Conservation (phyloP, 2,113 vertebrate species). For the Nothocercus nigrocapillus region DNA sequence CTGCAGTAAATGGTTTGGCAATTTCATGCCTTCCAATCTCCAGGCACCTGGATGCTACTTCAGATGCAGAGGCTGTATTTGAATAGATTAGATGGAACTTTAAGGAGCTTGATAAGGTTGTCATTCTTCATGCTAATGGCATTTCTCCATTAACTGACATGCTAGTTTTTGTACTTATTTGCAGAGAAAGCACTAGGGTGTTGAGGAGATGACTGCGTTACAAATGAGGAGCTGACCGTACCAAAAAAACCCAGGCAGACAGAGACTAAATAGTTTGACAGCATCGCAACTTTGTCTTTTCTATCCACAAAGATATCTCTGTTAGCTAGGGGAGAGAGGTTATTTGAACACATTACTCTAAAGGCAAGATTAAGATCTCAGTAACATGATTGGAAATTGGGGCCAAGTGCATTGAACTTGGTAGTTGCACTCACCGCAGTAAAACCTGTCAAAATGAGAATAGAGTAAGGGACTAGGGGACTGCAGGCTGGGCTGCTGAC, state of each 20-base stretch:
- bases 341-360: constrained; percentile 8
- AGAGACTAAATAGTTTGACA: not conserved
- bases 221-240: not conserved
- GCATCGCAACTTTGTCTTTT: constrained; percentile 1
- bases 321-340: not conserved
- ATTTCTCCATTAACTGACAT: not conserved
- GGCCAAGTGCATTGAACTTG: not conserved
- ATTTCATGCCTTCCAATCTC: not conserved
- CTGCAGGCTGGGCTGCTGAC: not conserved
- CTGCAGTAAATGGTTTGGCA: not conserved
- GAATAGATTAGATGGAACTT: not conserved
- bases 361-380: not conserved
- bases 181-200: not conserved
- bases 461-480: not conserved
- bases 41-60: not conserved
- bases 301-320: not conserved
- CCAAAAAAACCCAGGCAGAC: not conserved
- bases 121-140: constrained; percentile 35
- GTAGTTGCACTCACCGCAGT: not conserved
- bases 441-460: not conserved
- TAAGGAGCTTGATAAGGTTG: not conserved
- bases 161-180: not conserved
- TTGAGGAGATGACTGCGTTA: not conserved
- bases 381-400: not conserved
- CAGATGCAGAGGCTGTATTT: not conserved